phyloP scores from a whole-genome alignment of 2,888 invertebrate genomes.

The Apodemia zela region DNA sequence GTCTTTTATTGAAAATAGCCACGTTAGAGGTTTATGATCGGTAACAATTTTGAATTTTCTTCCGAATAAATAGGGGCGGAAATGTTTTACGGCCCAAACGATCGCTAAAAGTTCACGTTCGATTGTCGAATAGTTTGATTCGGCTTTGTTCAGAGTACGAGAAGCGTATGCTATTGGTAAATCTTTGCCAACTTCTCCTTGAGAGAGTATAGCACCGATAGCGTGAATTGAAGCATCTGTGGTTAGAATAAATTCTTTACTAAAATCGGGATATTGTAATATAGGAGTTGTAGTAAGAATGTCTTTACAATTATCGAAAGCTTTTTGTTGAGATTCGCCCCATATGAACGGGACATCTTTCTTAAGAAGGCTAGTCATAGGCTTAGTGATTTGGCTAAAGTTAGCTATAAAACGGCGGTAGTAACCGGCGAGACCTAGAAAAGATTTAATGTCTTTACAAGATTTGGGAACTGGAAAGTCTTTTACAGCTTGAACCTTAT shows the following conservation, averaged over 20 bases:
- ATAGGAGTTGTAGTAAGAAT: slow-evolving; percentile 33
- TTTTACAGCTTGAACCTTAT: slow-evolving; percentile 35
- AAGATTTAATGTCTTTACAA: slow-evolving; percentile 41
- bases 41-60: slow-evolving; percentile 33
- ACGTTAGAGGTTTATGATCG: slow-evolving; percentile 34
- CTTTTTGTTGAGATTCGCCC: slow-evolving; percentile 31
- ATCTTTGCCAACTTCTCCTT: slow-evolving; percentile 25
- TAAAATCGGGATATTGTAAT: slow-evolving; percentile 35
- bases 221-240: slow-evolving; percentile 36
- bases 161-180: slow-evolving; percentile 27
- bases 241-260: slow-evolving; percentile 37
- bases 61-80: slow-evolving; percentile 33
- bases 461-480: slow-evolving; percentile 40
- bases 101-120: slow-evolving; percentile 36
- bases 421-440: slow-evolving; percentile 40
- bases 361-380: slow-evolving; percentile 36
- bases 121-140: slow-evolving; percentile 34
- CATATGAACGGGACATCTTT: slow-evolving; percentile 35
- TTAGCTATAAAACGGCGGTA: slow-evolving; percentile 41
- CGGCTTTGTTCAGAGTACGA: slow-evolving; percentile 36
- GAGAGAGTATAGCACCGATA: slow-evolving; percentile 23
- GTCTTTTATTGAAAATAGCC: slow-evolving; percentile 35
- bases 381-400: slow-evolving; percentile 38
- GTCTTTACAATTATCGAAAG: slow-evolving; percentile 34
- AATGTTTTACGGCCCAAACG: slow-evolving; percentile 33